phyloP scores from a whole-genome alignment of 92 coral and sea anemone genomes.

The Heliopora coerulea region DNA sequence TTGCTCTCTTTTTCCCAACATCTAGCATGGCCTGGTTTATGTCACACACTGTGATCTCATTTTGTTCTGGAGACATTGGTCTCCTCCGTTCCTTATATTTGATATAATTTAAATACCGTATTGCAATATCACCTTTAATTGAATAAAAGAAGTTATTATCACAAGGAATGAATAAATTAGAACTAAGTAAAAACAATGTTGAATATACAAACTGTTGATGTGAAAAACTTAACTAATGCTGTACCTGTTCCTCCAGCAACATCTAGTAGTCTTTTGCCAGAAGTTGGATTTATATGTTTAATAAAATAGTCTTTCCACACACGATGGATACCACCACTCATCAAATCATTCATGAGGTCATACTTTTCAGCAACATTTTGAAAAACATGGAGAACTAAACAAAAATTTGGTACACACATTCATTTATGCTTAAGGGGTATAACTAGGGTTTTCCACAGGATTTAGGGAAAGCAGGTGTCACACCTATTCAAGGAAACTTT shows the following conservation, averaged over 20 bases:
- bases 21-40: conserved; percentile 90
- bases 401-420: neutral
- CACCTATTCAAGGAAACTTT: too few relatives aligned
- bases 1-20: conserved; percentile 79
- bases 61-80: conserved; percentile 18
- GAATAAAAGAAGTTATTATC: too few relatives aligned
- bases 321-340: conserved; percentile 95
- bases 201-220: neutral
- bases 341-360: conserved; percentile 92
- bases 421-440: too few relatives aligned
- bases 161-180: too few relatives aligned
- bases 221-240: neutral
- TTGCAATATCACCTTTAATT: conserved; percentile 98
- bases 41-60: conserved; percentile 87
- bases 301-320: conserved; percentile 93
- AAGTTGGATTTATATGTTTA: conserved; percentile 66
- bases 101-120: conserved; percentile 74
- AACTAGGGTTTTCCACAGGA: too few relatives aligned
- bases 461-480: too few relatives aligned
- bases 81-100: conserved; percentile 45
- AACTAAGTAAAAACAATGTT: neutral
- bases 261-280: conserved; percentile 85
- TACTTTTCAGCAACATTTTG: conserved; percentile 90
- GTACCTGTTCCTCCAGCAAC: conserved; percentile 99
- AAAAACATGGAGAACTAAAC: conserved; percentile 84